These are phyloP conservation scores for Heteronetta atricapilla DNA, from an alignment of 2,113 vertebrate genomes.

Conservation along the genomic window DNA sequence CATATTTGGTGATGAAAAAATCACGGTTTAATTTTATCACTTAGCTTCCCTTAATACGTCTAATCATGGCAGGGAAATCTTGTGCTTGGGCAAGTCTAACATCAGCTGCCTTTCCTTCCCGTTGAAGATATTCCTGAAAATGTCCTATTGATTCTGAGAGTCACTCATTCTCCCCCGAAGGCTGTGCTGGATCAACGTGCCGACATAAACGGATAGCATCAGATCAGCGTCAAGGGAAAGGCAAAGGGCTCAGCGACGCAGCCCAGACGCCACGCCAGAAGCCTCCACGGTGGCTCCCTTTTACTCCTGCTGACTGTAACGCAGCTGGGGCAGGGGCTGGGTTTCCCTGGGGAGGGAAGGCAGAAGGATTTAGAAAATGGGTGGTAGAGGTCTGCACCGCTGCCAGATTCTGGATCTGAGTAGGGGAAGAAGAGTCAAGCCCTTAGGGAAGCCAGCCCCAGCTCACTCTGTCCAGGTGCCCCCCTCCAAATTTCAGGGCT, in stretches of 20 bases:
- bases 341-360: accelerated
- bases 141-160: accelerated
- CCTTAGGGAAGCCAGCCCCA: neutral
- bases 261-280: accelerated
- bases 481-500: accelerated
- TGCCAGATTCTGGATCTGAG: neutral
- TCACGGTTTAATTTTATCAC: neutral
- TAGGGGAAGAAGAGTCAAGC: neutral
- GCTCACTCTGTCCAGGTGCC: accelerated
- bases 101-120: neutral
- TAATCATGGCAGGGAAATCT: neutral
- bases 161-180: neutral
- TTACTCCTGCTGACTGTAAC: accelerated
- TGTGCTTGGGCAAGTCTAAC: neutral
- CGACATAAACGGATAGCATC: accelerated
- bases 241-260: neutral
- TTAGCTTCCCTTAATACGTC: neutral
- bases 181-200: neutral
- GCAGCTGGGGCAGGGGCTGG: accelerated
- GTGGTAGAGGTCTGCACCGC: neutral
- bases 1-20: neutral
- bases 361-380: no score
- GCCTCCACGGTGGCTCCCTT: accelerated
- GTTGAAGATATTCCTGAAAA: neutral
- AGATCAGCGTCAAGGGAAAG: neutral